phyloP scores from a whole-genome alignment of 2,888 invertebrate genomes.

The Pristionchus entomophagus region DNA sequence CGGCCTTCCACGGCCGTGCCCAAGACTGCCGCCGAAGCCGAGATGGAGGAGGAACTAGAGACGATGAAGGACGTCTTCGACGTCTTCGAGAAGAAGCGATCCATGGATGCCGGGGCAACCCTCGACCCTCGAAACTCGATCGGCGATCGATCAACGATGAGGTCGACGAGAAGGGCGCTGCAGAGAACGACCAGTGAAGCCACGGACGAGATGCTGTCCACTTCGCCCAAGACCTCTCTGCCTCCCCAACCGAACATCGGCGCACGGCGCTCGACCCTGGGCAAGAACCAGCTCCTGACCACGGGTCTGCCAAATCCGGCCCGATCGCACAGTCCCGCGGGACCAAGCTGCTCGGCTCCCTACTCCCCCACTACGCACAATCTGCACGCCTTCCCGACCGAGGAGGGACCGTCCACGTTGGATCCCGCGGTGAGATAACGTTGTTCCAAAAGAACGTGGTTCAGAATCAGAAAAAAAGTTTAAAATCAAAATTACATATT shows the following conservation, averaged over 20 bases:
- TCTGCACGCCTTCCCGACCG: neutral
- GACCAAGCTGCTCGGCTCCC: neutral
- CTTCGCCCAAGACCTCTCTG: neutral
- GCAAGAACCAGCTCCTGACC: neutral
- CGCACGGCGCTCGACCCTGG: neutral
- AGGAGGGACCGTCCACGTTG: constrained; percentile 1
- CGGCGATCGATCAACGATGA: neutral
- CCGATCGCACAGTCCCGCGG: neutral
- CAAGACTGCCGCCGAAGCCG: neutral
- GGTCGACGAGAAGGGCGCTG: neutral
- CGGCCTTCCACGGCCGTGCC: constrained; percentile 53
- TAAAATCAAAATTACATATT: too few species aligned
- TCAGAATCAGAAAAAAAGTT: too few species aligned
- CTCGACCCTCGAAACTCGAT: constrained; percentile 34
- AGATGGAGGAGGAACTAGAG: constrained; percentile 46
- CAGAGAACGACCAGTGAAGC: neutral
- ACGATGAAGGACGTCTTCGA: constrained; percentile 64
- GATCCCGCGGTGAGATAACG: constrained; percentile 20
- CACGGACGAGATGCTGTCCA: neutral
- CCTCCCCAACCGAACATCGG: too few species aligned
- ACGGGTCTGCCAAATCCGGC: neutral
- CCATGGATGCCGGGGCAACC: constrained; percentile 45
- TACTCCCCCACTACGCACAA: neutral
- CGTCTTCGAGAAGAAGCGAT: constrained; percentile 55
- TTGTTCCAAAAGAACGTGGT: too few species aligned